Percentiles rank a stretch among this genome's conserved stretches.
phyloP scores from a whole-genome alignment of 2,888 invertebrate genomes.

The Rhimphoctona megacephalus region DNA sequence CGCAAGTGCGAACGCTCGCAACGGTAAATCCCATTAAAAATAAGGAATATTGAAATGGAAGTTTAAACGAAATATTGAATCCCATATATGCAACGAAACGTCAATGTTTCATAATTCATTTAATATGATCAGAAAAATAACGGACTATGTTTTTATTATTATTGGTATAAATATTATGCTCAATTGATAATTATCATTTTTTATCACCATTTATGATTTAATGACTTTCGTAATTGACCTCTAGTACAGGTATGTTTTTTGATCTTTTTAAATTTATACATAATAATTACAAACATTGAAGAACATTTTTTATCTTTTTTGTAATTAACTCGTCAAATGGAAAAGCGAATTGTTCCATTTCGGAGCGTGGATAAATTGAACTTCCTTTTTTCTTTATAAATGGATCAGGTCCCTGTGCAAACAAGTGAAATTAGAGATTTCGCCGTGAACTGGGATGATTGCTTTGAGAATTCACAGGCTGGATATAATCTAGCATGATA shows the following conservation, averaged over 20 bases:
- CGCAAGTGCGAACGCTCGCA: not conserved
- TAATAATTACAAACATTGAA: not conserved
- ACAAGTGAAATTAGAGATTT: slow-evolving; percentile 51
- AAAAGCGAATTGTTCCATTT: slow-evolving; percentile 6
- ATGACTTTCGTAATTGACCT: not conserved
- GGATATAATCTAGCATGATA: slow-evolving; percentile 34
- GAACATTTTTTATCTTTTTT: not conserved
- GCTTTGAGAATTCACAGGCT: slow-evolving; percentile 33
- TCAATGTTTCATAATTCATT: not conserved
- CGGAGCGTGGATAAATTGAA: not conserved
- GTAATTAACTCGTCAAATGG: not conserved
- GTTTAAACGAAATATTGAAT: not conserved
- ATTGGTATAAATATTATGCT: not conserved
- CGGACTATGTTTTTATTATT: not conserved
- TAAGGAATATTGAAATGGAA: not conserved
- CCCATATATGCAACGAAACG: not conserved
- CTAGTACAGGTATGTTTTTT: not conserved
- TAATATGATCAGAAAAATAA: not conserved
- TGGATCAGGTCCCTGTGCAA: slow-evolving; percentile 27
- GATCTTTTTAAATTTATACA: not conserved
- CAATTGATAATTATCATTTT: not conserved
- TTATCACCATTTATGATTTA: not conserved
- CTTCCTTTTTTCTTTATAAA: not conserved
- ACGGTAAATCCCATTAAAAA: too few relatives aligned
- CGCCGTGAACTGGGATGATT: slow-evolving; percentile 46